phyloP scores from a whole-genome alignment of 2,113 vertebrate genomes.

The Clinocottus analis region DNA sequence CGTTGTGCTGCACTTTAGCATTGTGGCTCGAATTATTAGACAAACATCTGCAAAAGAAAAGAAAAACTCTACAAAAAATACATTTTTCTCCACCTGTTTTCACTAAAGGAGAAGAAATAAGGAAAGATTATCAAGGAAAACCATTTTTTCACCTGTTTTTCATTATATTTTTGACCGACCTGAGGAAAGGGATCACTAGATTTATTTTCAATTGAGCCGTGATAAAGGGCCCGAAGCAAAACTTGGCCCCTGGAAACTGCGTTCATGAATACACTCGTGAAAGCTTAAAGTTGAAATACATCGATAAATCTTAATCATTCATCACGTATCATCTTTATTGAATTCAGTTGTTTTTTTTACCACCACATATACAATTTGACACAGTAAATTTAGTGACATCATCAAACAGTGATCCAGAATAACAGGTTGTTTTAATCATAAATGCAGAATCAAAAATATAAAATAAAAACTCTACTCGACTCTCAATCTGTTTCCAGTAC shows the following conservation, averaged over 20 bases:
- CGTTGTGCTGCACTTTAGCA: neutral
- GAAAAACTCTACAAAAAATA: no score
- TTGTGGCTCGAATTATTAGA: neutral
- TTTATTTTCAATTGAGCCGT: no score
- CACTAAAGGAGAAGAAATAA: no score
- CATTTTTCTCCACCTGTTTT: no score
- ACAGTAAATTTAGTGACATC: constrained; percentile 78
- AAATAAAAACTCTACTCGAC: constrained; percentile 13
- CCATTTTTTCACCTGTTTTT: no score
- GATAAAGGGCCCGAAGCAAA: neutral
- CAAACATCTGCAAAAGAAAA: neutral
- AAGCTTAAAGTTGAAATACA: constrained; percentile 3
- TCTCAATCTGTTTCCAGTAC: constrained; percentile 40
- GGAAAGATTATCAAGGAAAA: no score
- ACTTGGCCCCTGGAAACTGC: neutral
- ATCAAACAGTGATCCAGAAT: constrained; percentile 77
- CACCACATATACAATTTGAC: constrained; percentile 74
- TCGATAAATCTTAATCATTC: constrained; percentile 40
- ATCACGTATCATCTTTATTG: constrained; percentile 75
- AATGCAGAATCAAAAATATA: constrained; percentile 44
- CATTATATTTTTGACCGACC: no score
- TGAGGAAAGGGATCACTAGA: no score
- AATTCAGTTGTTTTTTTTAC: constrained; percentile 43
- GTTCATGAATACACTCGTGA: neutral
- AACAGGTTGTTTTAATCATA: constrained; percentile 57